Evolutionary conservation across 2,113 vertebrate species (phyloP).

Genomic region (Neotoma lepida): DNA sequence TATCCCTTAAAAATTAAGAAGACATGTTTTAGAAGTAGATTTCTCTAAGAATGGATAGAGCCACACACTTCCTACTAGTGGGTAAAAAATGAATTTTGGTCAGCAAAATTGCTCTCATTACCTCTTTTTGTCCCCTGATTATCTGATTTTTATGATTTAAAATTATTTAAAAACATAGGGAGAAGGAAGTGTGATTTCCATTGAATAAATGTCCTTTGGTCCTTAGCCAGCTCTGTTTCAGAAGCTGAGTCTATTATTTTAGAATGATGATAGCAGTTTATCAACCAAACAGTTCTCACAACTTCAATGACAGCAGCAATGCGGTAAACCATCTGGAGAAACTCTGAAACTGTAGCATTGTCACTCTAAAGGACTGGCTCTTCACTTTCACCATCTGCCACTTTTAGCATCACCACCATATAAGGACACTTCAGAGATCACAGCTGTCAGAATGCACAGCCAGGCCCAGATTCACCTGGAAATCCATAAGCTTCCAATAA

Average conservation of each 20-base stretch:
- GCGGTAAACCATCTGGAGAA: background rate
- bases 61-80: background rate
- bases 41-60: background rate
- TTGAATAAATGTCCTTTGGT: background rate
- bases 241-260: background rate
- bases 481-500: background rate
- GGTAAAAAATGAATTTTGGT: background rate
- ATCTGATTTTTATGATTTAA: background rate
- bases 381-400: background rate
- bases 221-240: background rate
- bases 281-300: background rate
- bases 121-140: background rate
- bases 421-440: background rate
- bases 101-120: background rate
- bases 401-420: background rate
- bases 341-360: background rate
- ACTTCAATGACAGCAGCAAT: background rate
- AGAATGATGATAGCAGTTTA: background rate
- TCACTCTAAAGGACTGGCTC: background rate
- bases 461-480: background rate
- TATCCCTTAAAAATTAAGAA: conserved; percentile 84
- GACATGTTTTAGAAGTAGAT: background rate
- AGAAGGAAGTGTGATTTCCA: background rate
- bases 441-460: background rate
- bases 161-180: background rate